A percentile compares a stretch with the other conserved stretches of the same genome.
Evolutionary conservation across 92 coral and sea anemone species (phyloP).

Genomic region (Chrysogorgia sp.): DNA sequence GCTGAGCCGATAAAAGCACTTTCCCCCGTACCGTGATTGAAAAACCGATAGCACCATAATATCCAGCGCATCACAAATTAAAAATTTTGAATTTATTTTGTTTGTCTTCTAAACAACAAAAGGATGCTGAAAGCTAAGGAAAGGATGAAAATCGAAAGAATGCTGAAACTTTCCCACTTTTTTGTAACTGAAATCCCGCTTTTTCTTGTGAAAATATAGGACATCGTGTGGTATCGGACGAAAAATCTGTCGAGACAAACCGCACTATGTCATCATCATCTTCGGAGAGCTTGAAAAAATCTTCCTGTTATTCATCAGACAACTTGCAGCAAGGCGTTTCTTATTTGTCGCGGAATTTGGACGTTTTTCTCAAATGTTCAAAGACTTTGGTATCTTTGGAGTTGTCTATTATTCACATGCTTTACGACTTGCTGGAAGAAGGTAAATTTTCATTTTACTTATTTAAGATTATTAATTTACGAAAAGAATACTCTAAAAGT

Average conservation of each 20-base stretch:
- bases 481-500: too few species aligned
- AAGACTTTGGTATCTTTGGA: not conserved
- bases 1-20: too few species aligned
- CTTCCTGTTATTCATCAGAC: not conserved
- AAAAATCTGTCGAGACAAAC: not conserved
- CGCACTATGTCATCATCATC: not conserved
- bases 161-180: too few species aligned
- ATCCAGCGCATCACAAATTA: too few species aligned
- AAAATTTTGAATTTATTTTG: too few species aligned
- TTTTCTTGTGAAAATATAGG: not conserved
- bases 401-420: not conserved
- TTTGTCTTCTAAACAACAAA: too few species aligned
- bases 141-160: too few species aligned
- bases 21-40: too few species aligned
- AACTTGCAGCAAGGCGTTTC: not conserved
- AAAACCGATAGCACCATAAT: too few species aligned
- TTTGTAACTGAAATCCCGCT: too few species aligned
- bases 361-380: not conserved
- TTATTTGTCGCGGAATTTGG: not conserved
- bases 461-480: too few species aligned
- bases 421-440: not conserved
- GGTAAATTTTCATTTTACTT: not conserved
- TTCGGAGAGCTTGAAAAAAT: not conserved
- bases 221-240: not conserved
- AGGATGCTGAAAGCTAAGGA: too few species aligned